Evolutionary conservation across 2,888 invertebrate species (phyloP).

Genomic region (Tenthredo livida): DNA sequence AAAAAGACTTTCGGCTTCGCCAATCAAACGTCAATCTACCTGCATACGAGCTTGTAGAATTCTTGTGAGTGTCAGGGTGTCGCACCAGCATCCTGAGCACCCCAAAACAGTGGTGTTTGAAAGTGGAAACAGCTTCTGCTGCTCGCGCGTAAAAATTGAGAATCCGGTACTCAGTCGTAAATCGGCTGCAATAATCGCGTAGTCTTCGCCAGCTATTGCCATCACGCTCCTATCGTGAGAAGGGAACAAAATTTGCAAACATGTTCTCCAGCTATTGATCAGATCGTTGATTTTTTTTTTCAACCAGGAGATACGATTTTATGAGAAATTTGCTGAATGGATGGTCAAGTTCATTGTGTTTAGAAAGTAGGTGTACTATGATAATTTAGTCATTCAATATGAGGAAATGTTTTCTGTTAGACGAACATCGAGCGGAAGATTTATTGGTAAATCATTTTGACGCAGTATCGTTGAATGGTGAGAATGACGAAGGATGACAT

Average conservation of each 20-base stretch:
- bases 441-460: constrained; percentile 11
- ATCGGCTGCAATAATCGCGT: constrained; percentile 96
- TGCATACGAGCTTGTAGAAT: constrained; percentile 92
- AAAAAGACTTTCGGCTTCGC: neutral
- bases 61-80: constrained; percentile 93
- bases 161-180: constrained; percentile 95
- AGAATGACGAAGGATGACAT: constrained; percentile 31
- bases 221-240: constrained; percentile 89
- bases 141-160: constrained; percentile 93
- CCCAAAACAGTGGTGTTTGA: constrained; percentile 93
- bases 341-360: neutral
- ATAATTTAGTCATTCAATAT: neutral
- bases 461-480: neutral
- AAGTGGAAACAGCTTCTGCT: constrained; percentile 92
- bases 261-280: neutral
- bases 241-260: constrained; percentile 11
- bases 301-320: neutral
- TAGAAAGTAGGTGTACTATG: neutral
- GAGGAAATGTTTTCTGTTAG: neutral
- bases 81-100: constrained; percentile 98
- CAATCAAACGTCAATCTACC: constrained; percentile 73
- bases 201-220: constrained; percentile 97
- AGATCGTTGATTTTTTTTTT: neutral
- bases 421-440: neutral
- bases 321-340: neutral